These are phyloP conservation scores for Caenorhabditis plicata DNA, from an alignment of 2,888 invertebrate species.

Conservation along the genomic window DNA sequence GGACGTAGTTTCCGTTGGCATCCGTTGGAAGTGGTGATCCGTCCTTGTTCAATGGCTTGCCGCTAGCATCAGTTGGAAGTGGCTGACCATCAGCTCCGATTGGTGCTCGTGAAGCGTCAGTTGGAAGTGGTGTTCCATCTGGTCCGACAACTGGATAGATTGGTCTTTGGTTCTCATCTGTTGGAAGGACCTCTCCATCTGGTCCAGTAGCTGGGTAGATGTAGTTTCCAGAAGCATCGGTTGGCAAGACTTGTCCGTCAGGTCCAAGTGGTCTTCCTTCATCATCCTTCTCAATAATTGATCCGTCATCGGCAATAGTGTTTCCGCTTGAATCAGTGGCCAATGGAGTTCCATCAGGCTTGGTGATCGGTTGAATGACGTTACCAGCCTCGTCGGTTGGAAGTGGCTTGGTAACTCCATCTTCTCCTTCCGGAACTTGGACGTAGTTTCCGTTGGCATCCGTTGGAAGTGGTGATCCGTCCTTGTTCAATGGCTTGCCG, in stretches of 20 bases:
- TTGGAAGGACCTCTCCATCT: slow-evolving; percentile 27
- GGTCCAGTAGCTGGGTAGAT: slow-evolving; percentile 3
- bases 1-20: slow-evolving; percentile 9
- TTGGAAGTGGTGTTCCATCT: slow-evolving; percentile 25
- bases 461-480: slow-evolving; percentile 33
- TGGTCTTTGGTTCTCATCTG: slow-evolving; percentile 18
- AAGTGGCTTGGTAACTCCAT: slow-evolving; percentile 19
- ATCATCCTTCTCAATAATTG: slow-evolving; percentile 5
- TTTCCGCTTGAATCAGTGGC: slow-evolving; percentile 22
- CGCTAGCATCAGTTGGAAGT: slow-evolving; percentile 20
- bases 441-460: slow-evolving; percentile 27
- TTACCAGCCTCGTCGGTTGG: slow-evolving; percentile 35
- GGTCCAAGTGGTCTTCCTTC: slow-evolving; percentile 14
- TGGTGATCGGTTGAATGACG: slow-evolving; percentile 5
- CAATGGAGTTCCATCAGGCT: slow-evolving; percentile 16
- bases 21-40: slow-evolving; percentile 29
- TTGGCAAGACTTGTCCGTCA: slow-evolving; percentile 15
- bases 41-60: slow-evolving; percentile 22
- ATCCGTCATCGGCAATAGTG: slow-evolving; percentile 2
- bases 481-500: slow-evolving; percentile 37
- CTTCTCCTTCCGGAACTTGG: slow-evolving; percentile 16
- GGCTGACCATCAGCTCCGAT: slow-evolving; percentile 29
- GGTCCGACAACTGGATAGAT: slow-evolving; percentile 24
- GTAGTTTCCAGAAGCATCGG: slow-evolving; percentile 22
- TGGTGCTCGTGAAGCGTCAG: slow-evolving; percentile 20